These are phyloP conservation scores for Eidolon helvum DNA, from an alignment of 2,113 vertebrate species.

Conservation along the genomic window DNA sequence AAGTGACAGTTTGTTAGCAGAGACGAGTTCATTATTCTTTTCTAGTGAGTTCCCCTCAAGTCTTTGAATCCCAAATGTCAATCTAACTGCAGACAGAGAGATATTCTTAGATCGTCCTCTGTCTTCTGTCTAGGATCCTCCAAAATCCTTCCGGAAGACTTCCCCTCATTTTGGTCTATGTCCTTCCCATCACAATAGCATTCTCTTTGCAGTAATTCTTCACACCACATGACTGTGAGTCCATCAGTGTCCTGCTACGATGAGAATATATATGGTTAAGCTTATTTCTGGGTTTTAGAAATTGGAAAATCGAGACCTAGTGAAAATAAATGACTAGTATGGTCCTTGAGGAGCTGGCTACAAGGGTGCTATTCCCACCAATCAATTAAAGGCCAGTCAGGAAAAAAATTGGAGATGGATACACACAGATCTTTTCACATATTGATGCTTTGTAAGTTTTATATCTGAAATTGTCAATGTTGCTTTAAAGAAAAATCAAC, in stretches of 20 bases:
- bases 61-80: not conserved
- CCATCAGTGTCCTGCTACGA: accelerated
- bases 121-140: not conserved
- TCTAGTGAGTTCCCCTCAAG: not conserved
- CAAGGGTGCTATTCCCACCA: not conserved
- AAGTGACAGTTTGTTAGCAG: not conserved
- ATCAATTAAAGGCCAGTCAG: not conserved
- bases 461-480: not conserved
- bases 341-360: too few relatives aligned
- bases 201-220: not conserved
- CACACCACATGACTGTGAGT: accelerated
- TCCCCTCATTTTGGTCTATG: not conserved
- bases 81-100: accelerated
- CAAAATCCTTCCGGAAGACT: not conserved
- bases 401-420: too few relatives aligned
- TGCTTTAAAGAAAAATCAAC: not conserved
- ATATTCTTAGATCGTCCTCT: not conserved
- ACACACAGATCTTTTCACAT: not conserved
- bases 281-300: not conserved
- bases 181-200: accelerated
- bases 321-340: not conserved
- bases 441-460: not conserved
- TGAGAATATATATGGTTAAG: not conserved
- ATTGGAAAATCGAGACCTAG: not conserved
- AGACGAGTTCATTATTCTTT: not conserved